Conservation (phyloP, 1,140 invertebrate species). For the Lucilia cuprina region DNA sequence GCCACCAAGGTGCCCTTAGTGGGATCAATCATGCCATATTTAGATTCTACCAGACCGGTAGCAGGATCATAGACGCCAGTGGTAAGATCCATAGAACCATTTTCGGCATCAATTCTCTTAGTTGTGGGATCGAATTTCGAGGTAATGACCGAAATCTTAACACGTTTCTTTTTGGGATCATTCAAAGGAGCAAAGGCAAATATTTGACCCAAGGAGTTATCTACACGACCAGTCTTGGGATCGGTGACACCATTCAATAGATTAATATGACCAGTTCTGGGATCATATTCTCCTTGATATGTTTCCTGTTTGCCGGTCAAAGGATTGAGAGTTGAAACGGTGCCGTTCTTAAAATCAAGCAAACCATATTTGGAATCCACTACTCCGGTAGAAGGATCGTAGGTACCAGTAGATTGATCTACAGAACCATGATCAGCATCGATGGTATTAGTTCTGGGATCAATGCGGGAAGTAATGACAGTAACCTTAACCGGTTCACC, state of each 20-base stretch:
- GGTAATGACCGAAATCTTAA: constrained; percentile 69
- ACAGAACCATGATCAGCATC: constrained; percentile 69
- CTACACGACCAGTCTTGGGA: constrained; percentile 70
- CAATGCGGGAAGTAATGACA: constrained; percentile 70
- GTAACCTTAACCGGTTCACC: constrained; percentile 73
- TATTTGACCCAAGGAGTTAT: constrained; percentile 68
- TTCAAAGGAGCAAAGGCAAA: constrained; percentile 70
- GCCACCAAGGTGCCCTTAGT: constrained; percentile 71
- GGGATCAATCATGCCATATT: constrained; percentile 73
- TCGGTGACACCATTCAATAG: constrained; percentile 68
- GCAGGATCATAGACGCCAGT: constrained; percentile 72
- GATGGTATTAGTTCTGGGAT: constrained; percentile 68
- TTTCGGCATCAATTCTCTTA: constrained; percentile 71
- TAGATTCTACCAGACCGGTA: constrained; percentile 72
- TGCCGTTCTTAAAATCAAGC: constrained; percentile 71
- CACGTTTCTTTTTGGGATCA: constrained; percentile 71
- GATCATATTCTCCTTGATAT: constrained; percentile 67
- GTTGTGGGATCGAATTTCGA: constrained; percentile 73
- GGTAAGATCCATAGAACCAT: constrained; percentile 68
- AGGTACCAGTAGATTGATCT: constrained; percentile 71
- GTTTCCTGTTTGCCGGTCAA: constrained; percentile 66
- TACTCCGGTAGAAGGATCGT: constrained; percentile 70
- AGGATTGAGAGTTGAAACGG: constrained; percentile 67
- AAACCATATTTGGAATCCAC: constrained; percentile 73
- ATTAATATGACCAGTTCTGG: constrained; percentile 68